Conservation (phyloP, 2,797 vertebrate species). For the Lepidocolaptes lacrymiger region DNA sequence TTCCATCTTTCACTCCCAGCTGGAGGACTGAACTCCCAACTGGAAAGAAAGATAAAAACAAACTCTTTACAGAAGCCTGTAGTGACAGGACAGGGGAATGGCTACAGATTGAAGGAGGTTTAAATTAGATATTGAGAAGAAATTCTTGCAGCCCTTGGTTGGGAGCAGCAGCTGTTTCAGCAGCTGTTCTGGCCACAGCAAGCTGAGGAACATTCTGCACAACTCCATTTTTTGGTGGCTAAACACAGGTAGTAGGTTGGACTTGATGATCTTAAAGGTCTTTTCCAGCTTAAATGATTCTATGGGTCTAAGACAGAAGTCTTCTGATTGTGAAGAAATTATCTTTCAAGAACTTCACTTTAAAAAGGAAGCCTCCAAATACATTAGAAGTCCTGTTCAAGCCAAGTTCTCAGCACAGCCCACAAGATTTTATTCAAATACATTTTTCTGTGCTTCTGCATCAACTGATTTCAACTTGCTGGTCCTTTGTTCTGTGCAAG, state of each 20-base stretch:
- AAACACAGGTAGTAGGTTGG: neutral
- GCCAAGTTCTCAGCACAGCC: neutral
- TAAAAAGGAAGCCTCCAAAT: neutral
- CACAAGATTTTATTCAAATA: neutral
- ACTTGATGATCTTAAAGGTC: neutral
- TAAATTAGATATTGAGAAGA: neutral
- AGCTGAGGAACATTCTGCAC: neutral
- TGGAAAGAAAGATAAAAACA: neutral
- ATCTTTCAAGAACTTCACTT: neutral
- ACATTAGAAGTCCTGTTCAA: neutral
- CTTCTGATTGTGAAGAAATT: neutral
- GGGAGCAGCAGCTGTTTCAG: neutral
- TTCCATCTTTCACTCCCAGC: neutral
- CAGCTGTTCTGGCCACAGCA: neutral
- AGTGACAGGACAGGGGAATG: neutral
- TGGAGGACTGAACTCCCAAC: neutral
- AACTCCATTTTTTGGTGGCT: neutral
- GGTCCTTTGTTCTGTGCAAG: neutral
- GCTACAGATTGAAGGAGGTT: neutral
- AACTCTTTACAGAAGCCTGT: neutral
- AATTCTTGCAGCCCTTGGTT: neutral
- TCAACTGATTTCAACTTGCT: neutral
- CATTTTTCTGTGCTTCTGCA: neutral
- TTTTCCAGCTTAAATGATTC: neutral
- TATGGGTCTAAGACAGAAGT: neutral